These are phyloP conservation scores for Adoxophyes honmai DNA, from an alignment of 1,140 invertebrate genomes.

Conservation along the genomic window DNA sequence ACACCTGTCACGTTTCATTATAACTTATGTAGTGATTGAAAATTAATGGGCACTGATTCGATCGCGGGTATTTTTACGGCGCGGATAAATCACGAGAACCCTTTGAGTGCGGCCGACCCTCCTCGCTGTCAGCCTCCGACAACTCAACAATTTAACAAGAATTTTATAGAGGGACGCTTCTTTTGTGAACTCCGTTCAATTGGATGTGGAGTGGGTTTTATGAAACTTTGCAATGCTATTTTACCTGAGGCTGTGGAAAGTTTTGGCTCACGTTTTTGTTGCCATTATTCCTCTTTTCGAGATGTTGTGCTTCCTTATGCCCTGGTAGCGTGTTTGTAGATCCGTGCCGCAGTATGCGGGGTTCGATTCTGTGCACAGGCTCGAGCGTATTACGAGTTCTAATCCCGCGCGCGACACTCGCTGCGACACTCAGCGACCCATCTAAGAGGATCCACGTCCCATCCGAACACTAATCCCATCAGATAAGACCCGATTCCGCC, in stretches of 20 bases:
- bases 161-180: conserved; percentile 10
- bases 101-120: conserved; percentile 4
- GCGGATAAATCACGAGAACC: conserved; percentile 8
- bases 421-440: too few relatives aligned
- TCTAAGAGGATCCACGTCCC: too few relatives aligned
- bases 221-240: not conserved
- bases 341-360: too few relatives aligned
- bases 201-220: not conserved
- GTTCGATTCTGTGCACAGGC: too few relatives aligned
- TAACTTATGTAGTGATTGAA: conserved; percentile 10
- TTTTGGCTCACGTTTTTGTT: conserved; percentile 1
- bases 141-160: conserved; percentile 11
- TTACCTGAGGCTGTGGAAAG: not conserved
- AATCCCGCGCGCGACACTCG: too few relatives aligned
- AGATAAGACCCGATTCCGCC: too few relatives aligned
- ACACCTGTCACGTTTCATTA: conserved; percentile 5
- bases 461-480: too few relatives aligned
- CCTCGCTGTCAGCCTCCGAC: conserved; percentile 4
- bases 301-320: too few relatives aligned
- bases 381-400: too few relatives aligned
- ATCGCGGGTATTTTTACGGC: conserved; percentile 6
- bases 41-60: conserved; percentile 7
- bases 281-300: not conserved
- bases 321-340: too few relatives aligned
- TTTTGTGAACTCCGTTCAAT: conserved; percentile 5